Evolutionary conservation across 1,140 invertebrate species (phyloP).

Genomic region (Drosophila kikkawai): DNA sequence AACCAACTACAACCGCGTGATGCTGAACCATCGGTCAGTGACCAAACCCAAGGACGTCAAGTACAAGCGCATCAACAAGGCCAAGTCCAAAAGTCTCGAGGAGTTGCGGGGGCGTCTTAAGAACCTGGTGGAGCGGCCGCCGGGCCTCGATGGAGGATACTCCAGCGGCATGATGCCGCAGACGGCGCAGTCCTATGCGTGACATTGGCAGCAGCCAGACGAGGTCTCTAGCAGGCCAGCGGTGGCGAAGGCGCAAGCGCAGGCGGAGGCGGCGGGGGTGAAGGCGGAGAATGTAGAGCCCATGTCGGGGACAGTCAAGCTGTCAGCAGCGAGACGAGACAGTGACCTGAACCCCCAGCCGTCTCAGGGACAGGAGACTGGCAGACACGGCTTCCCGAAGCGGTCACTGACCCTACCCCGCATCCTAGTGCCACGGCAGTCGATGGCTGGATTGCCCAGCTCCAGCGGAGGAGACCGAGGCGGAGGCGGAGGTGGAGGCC

Average conservation of each 20-base stretch:
- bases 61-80: constrained; percentile 95
- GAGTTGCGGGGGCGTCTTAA: constrained; percentile 92
- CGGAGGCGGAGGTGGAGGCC: constrained; percentile 33
- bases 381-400: constrained; percentile 66
- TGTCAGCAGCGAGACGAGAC: constrained; percentile 3
- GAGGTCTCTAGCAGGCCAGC: constrained; percentile 6
- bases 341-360: background rate
- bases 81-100: constrained; percentile 94
- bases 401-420: constrained; percentile 75
- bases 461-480: constrained; percentile 43
- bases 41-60: constrained; percentile 96
- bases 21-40: constrained; percentile 95
- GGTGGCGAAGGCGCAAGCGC: background rate
- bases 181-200: constrained; percentile 83
- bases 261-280: background rate
- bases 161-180: constrained; percentile 74
- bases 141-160: constrained; percentile 58
- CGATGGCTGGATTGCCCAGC: constrained; percentile 15
- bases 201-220: constrained; percentile 61
- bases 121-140: constrained; percentile 91
- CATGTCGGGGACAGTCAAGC: background rate
- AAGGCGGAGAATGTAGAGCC: background rate
- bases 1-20: constrained; percentile 93
- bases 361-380: constrained; percentile 1
- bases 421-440: constrained; percentile 67